Base-by-base conservation (phyloP, 2,113 vertebrate species). In the Dipodomys stephensi region DNA sequence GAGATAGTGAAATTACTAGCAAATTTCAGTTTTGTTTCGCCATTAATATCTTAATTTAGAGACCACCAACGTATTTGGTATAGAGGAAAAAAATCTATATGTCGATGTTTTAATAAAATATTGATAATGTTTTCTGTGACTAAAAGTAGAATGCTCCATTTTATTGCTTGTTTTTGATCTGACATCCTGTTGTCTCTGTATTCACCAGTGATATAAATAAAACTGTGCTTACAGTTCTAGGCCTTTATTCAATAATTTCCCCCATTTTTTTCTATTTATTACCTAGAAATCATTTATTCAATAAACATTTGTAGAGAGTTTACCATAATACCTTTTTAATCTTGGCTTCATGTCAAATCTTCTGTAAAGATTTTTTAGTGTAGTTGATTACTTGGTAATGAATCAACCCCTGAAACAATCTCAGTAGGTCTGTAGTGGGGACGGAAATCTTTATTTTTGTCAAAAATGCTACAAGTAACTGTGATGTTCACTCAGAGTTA, bases 231-330 rank as follows among this genome's bases (percentile, higher is more conserved):
- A 87, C 72, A 19, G 12, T 84, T 16, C 69, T 88, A 7, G 64
- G 82, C 67, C 90, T 81, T 73, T 62, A 68, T 73, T 90, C 69
- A 80, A 19, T 80, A 28, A 64, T 39, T 72, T 80, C 35, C 62
- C 32, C 13, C 25, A 53, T 73, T 57, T 87, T 81, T 92, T 64
- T 88, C 77, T 87, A 35, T 73, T 92, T 23, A 90, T 76, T 90
- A 72, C 85, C n/a, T 88, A 76, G 82, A 79, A 28, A 83, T 88
- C 90, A 80, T 86, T 39, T 95, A 93, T 87, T 91, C 57, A 92
- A 77, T 76, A 88, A 72, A 88, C 30, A 84, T 83, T 39, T 85
- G 82, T 73, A 78, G 16, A 95, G 15, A 92, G 35, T 94, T 96
- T 96, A 88, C 77, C 78, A 35, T 80, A 80, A 27, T 81, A 87